Evolutionary conservation across 92 coral and sea anemone genomes (phyloP), one percentile per base, ranked within the genome.

Genomic region (Paramuricea clavata): DNA sequence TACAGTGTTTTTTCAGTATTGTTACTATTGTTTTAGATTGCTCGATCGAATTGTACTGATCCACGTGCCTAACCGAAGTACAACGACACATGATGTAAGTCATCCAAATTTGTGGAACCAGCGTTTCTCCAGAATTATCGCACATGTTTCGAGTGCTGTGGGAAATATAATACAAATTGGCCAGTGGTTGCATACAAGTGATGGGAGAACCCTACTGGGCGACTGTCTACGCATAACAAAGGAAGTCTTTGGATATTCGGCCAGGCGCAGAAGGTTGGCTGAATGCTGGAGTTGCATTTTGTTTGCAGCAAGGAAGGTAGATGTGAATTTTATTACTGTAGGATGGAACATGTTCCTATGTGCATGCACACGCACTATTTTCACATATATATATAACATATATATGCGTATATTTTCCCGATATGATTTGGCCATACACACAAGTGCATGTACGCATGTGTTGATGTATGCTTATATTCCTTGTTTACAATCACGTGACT

Each of bases 171-270:
- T 65, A 13, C 64, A 65, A 52, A 43, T 73, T 30, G 42, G 78
- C 50, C 83, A 86, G 26, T 67, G 78, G 78, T 61, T 86, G 52
- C 79, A 86, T 43, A 7, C 54, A 72, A 16, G 8, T 23, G 78
- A 72, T 0, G 52, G 78, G 13, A 43, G 54, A 9, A 23, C 7
- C 0, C 35, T 72, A 1, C 56, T 72, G 0, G 54, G 26, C 23
- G 78, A 72, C 0, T 36, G 78, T 10, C 30, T 39, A n/a, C 6
- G 44, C 9, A 43, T 72, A 25, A 36, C 78, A 0, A 72, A 72
- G 25, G 78, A 11, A 26, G 30, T 56, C 2, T 72, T 72, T 36
- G 78, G 78, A 3, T 12, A 72, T 43, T 72, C 78, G 0, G 23
- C 78, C 2, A 72, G 30, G 32, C 78, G 78, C 19, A 22, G 30